Evolutionary conservation across 1,140 invertebrate genomes (phyloP), one percentile per base, ranked within the genome.

Genomic region (Drosophila neocordata): DNA sequence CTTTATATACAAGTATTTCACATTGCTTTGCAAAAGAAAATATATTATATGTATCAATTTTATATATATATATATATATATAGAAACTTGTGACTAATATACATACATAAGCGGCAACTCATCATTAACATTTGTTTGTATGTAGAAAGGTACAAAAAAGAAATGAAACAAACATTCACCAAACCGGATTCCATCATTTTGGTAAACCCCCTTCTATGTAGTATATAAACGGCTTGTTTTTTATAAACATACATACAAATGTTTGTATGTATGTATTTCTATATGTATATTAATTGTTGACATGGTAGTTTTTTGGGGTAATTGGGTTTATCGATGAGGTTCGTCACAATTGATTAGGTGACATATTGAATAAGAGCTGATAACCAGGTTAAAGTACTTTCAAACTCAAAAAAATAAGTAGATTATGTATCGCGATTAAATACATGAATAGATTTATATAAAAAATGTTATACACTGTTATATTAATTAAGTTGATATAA

Each of bases 1-100:
- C 6, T 22, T 41, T n/a, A 15, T 35, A 12, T 48, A 20, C 15
- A 48, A 48, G 41, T 75, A 75, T 75, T 75, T 75, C 72, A 52
- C 34, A 51, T 57, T 9, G 1, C 12, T 7, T 9, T 53, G 72
- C 38, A 74, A 22, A 38, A 24, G 22, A 24, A 41, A 35, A 58
- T n/a, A n/a, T n/a, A n/a, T n/a, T n/a, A n/a, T n/a, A 73, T 18
- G 59, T 59, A 4, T 24, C 1, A 2, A 4, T 4, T 1, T 24
- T 24, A 24, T 24, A 24, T 24, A 24, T 4, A 2, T 24, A 24
- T 24, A n/a, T 24, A 24, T 24, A 24, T 24, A 24, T 4, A 4
- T 24, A 24, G 24, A 71, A 44, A 18, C 6, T 34, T 5, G 24
- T 74, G 71, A 67, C 51, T 74, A 68, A 75, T 27, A 18, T 52